Evolutionary conservation across 2,113 vertebrate species (phyloP), one percentile per base, ranked within the genome.

Genomic region (Stegastes partitus): DNA sequence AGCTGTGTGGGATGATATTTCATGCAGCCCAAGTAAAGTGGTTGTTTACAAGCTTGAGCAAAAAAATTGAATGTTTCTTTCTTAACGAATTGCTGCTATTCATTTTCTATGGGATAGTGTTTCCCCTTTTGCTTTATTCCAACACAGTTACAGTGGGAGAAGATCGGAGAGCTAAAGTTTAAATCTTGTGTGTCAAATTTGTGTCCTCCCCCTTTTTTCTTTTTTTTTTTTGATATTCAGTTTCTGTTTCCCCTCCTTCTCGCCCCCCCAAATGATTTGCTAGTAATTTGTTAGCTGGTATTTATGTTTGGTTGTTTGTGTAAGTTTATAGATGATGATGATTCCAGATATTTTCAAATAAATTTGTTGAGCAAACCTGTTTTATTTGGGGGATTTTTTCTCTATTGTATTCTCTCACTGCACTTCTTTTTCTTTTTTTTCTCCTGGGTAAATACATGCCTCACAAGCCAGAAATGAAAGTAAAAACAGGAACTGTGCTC

Each of bases 391-490:
- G 8, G 7, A 8, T 34, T 55, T 19, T 47, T 34, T 58, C 65
- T 25, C 10, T 37, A 11, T 64, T 78, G 0, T 53, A 3, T 56
- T 44, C 2, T 8, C 3, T 21, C 4, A 1, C 21, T 21, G 2
- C 12, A 19, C 15, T 69, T 45, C 19, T 55, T 25, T 9, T 50
- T 4, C 37, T 49, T 18, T n/a, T n/a, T 4, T 5, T 28, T 34
- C 8, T 34, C 31, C 31, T 34, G 31, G 7, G 18, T 42, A 49
- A 34, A 23, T 6, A 0, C 9, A 16, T 1, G 3, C 1, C 11
- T 18, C 1, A 26, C 65, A 83, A 76, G n/a, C 18, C 47, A 66
- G 91, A 94, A 94, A 70, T 74, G 89, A 93, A 93, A 94, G 76
- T 84, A 6, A 84, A 87, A 93, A 87, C 16, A 76, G 87, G 92